Percentiles rank a stretch among this genome's conserved stretches.
Evolutionary conservation across 1,140 invertebrate species (phyloP).

Genomic region (Hetaerina americana): DNA sequence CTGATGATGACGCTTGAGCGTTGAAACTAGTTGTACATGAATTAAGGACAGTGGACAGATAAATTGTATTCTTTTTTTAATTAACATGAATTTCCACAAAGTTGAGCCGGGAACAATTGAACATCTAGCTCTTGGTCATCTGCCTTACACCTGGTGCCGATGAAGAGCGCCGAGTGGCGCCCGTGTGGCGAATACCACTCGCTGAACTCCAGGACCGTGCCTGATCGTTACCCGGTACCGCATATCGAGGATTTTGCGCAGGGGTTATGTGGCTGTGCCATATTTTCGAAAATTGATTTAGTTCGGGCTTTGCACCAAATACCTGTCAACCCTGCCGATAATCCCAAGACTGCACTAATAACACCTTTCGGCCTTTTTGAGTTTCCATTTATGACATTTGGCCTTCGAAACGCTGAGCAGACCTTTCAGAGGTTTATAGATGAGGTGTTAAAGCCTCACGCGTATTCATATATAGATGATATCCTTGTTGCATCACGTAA

Average conservation of each 20-base stretch:
- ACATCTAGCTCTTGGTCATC: too few species aligned
- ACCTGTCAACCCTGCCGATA: conserved; percentile 17
- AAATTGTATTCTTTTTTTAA: too few species aligned
- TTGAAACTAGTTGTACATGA: too few species aligned
- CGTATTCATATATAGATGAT: conserved; percentile 32
- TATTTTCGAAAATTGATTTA: conserved; percentile 27
- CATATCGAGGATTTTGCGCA: conserved; percentile 24
- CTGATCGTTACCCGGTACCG: conserved; percentile 24
- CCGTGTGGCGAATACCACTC: conserved; percentile 29
- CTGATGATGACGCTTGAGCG: too few species aligned
- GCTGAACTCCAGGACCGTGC: conserved; percentile 25
- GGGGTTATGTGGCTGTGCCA: conserved; percentile 19
- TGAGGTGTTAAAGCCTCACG: conserved; percentile 19
- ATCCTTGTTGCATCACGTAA: conserved; percentile 26
- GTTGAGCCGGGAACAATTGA: too few species aligned
- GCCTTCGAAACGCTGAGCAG: conserved; percentile 30
- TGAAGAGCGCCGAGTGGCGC: conserved; percentile 26
- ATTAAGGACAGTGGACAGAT: too few species aligned
- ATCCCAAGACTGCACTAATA: conserved; percentile 24
- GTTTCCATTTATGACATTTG: conserved; percentile 28
- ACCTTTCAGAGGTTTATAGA: conserved; percentile 32
- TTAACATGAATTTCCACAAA: too few species aligned
- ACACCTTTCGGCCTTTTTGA: conserved; percentile 24
- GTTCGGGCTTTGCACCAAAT: conserved; percentile 30
- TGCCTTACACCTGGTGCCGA: too few species aligned